These are phyloP conservation scores for Neomicropteryx cornuta DNA, from an alignment of 1,140 invertebrate species.

Conservation along the genomic window DNA sequence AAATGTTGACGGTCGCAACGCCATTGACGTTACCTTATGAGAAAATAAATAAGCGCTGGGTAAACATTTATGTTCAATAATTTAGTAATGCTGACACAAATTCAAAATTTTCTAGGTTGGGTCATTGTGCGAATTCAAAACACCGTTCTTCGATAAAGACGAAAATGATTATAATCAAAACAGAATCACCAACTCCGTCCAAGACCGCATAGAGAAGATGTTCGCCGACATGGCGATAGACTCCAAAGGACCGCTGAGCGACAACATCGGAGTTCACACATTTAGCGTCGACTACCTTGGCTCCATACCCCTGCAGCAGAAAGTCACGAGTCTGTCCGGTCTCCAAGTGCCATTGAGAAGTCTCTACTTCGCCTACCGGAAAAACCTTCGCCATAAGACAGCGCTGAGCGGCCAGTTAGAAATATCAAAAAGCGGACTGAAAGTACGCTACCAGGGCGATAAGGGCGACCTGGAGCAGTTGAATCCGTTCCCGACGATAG, in stretches of 20 bases:
- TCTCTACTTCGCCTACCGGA: conserved; percentile 59
- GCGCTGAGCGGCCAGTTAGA: conserved; percentile 47
- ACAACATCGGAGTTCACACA: conserved; percentile 38
- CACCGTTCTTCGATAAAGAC: conserved; percentile 28
- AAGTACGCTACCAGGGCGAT: conserved; percentile 47
- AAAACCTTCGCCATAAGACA: conserved; percentile 34
- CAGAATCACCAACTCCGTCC: conserved; percentile 56
- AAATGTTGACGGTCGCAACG: too few species aligned
- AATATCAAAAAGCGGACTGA: conserved; percentile 56
- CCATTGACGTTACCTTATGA: too few species aligned
- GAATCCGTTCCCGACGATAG: conserved; percentile 79
- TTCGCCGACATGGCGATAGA: conserved; percentile 70
- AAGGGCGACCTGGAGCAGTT: conserved; percentile 44
- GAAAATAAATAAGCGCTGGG: too few species aligned
- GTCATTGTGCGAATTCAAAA: conserved; percentile 22
- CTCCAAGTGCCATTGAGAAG: conserved; percentile 70
- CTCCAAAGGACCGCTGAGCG: conserved; percentile 28
- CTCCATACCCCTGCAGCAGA: conserved; percentile 60
- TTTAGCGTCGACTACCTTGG: conserved; percentile 76
- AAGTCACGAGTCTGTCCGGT: conserved; percentile 70
- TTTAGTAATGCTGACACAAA: too few species aligned
- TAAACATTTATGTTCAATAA: too few species aligned
- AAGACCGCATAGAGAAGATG: conserved; percentile 75
- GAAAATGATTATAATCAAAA: conserved; percentile 25
- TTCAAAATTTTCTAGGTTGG: conserved; percentile 23